Evolutionary conservation across 2,888 invertebrate genomes (phyloP).

Genomic region (Drosophila phalerata): DNA sequence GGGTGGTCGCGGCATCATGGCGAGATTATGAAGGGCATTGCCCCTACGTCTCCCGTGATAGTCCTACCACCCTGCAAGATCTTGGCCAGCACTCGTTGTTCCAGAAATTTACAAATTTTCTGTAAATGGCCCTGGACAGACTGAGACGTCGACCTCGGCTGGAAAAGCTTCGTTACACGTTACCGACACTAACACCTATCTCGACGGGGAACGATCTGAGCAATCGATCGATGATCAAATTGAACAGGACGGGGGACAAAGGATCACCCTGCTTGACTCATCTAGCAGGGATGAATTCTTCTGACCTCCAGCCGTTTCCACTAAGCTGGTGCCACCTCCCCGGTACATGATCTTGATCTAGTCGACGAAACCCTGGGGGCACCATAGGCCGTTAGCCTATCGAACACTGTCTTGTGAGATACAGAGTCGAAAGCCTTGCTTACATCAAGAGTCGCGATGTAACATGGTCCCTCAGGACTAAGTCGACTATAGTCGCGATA

Average conservation of each 20-base stretch:
- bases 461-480: constrained; percentile 18
- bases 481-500: constrained; percentile 24
- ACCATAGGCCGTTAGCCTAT: constrained; percentile 1
- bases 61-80: too few relatives aligned
- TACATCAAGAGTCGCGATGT: constrained; percentile 19
- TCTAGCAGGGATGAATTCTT: constrained; percentile 17
- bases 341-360: constrained; percentile 8
- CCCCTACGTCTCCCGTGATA: too few relatives aligned
- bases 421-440: constrained; percentile 30
- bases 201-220: constrained; percentile 16
- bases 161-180: too few relatives aligned
- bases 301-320: constrained; percentile 15
- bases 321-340: constrained; percentile 25
- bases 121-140: too few relatives aligned
- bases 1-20: too few relatives aligned
- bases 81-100: too few relatives aligned
- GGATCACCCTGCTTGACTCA: constrained; percentile 24
- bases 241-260: constrained; percentile 10
- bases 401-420: constrained; percentile 15
- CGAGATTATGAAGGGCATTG: too few relatives aligned
- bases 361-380: not conserved
- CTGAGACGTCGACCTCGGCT: too few relatives aligned
- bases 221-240: constrained; percentile 23
- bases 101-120: too few relatives aligned
- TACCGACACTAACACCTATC: constrained; percentile 23